Conservation (phyloP, 1,140 invertebrate genomes). For the Macrobrachium nipponense region DNA sequence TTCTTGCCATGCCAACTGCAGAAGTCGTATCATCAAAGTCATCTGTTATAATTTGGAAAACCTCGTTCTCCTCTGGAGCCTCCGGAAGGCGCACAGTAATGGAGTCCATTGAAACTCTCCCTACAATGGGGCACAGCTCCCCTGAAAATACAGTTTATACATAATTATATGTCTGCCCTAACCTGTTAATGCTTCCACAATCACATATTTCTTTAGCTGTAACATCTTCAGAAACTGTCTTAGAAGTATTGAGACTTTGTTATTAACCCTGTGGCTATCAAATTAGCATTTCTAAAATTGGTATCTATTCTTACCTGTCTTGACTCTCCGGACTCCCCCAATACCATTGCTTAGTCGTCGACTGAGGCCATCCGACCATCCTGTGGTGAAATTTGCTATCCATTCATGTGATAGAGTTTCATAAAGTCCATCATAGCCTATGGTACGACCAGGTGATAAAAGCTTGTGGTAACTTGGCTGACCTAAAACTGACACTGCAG, state of each 20-base stretch:
- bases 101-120: constrained; percentile 62
- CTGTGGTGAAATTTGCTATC: constrained; percentile 61
- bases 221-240: neutral
- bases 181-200: neutral
- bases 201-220: neutral
- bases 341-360: constrained; percentile 46
- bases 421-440: constrained; percentile 58
- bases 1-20: constrained; percentile 53
- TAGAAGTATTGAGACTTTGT: too few relatives aligned
- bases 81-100: constrained; percentile 55
- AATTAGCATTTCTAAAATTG: neutral
- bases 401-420: constrained; percentile 43
- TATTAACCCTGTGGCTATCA: too few relatives aligned
- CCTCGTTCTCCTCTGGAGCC: constrained; percentile 36
- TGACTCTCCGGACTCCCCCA: constrained; percentile 43
- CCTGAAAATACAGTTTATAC: constrained; percentile 20
- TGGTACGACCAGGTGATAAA: constrained; percentile 31
- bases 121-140: constrained; percentile 56
- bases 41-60: constrained; percentile 52
- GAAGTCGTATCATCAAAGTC: constrained; percentile 57
- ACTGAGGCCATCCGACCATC: constrained; percentile 58
- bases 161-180: neutral
- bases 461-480: constrained; percentile 56
- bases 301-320: constrained; percentile 39
- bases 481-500: constrained; percentile 50